A percentile compares a stretch with the other conserved stretches of the same genome.
These are phyloP conservation scores for Euzophera pinguis DNA, from an alignment of 2,888 invertebrate genomes.

Conservation along the genomic window DNA sequence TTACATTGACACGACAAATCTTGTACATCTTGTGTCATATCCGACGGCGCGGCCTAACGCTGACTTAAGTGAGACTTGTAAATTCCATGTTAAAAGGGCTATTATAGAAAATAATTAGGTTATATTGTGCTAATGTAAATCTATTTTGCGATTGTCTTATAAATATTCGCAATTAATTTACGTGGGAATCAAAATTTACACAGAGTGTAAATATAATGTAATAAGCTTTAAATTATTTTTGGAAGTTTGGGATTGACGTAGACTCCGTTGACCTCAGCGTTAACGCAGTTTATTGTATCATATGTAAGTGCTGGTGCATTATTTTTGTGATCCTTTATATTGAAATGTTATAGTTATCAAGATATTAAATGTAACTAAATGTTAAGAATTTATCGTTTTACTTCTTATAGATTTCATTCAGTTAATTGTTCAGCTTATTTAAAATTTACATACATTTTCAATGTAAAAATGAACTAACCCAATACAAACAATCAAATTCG, in stretches of 20 bases:
- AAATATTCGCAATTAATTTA: slow-evolving; percentile 27
- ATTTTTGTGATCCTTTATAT: slow-evolving; percentile 64
- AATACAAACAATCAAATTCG: background rate
- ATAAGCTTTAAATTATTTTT: slow-evolving; percentile 78
- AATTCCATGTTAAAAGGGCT: slow-evolving; percentile 37
- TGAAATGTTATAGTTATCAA: slow-evolving; percentile 40
- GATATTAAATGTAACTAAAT: slow-evolving; percentile 20
- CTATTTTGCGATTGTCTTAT: slow-evolving; percentile 21
- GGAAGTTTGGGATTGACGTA: slow-evolving; percentile 43
- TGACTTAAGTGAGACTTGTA: slow-evolving; percentile 40
- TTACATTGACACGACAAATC: slow-evolving; percentile 14
- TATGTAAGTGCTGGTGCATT: slow-evolving; percentile 60
- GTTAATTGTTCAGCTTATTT: background rate
- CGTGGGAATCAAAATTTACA: slow-evolving; percentile 43
- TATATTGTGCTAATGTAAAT: slow-evolving; percentile 30
- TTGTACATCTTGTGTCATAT: slow-evolving; percentile 42
- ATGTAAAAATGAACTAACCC: background rate
- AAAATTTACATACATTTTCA: background rate
- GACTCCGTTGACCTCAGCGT: slow-evolving; percentile 39
- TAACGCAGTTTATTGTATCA: slow-evolving; percentile 47
- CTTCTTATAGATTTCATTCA: background rate
- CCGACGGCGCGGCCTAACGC: slow-evolving; percentile 35
- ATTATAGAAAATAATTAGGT: slow-evolving; percentile 29
- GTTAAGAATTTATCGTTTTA: slow-evolving; percentile 13
- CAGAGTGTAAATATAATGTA: slow-evolving; percentile 52